phyloP scores from a whole-genome alignment of 2,888 invertebrate genomes.

The Hybos culiciformis region DNA sequence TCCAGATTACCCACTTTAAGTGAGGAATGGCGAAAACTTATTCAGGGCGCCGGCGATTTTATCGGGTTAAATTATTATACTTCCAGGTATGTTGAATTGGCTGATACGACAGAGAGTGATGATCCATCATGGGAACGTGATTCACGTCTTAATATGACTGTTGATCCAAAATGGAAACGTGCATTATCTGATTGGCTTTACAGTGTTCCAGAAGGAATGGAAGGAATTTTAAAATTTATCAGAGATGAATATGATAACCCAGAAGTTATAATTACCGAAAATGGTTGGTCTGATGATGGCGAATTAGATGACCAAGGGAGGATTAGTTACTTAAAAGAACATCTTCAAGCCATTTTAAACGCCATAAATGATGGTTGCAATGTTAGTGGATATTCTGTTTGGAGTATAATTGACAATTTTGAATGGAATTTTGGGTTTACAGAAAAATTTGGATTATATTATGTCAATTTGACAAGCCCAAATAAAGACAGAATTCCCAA shows the following conservation, averaged over 20 bases:
- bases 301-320: slow-evolving; percentile 32
- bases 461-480: slow-evolving; percentile 48
- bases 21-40: slow-evolving; percentile 15
- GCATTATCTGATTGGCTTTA: slow-evolving; percentile 25
- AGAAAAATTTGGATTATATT: slow-evolving; percentile 51
- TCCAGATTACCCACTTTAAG: slow-evolving; percentile 20
- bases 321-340: slow-evolving; percentile 22
- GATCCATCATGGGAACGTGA: slow-evolving; percentile 42
- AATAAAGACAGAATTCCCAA: slow-evolving; percentile 47
- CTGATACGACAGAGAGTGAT: slow-evolving; percentile 19
- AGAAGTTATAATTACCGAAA: slow-evolving; percentile 44
- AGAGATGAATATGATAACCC: slow-evolving; percentile 42
- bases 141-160: slow-evolving; percentile 16
- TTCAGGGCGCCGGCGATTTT: slow-evolving; percentile 24
- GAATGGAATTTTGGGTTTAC: slow-evolving; percentile 26
- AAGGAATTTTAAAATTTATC: slow-evolving; percentile 35
- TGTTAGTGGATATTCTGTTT: slow-evolving; percentile 22
- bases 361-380: slow-evolving; percentile 24
- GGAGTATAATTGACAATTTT: slow-evolving; percentile 29
- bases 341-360: slow-evolving; percentile 22
- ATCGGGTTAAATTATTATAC: slow-evolving; percentile 26
- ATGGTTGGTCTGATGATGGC: slow-evolving; percentile 41
- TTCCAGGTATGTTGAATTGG: slow-evolving; percentile 18
- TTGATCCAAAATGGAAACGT: slow-evolving; percentile 21
- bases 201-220: slow-evolving; percentile 24